A percentile compares a stretch with the other conserved stretches of the same genome.
These are phyloP conservation scores for Anagrus nilaparvatae DNA, from an alignment of 1,140 invertebrate species.

Conservation along the genomic window DNA sequence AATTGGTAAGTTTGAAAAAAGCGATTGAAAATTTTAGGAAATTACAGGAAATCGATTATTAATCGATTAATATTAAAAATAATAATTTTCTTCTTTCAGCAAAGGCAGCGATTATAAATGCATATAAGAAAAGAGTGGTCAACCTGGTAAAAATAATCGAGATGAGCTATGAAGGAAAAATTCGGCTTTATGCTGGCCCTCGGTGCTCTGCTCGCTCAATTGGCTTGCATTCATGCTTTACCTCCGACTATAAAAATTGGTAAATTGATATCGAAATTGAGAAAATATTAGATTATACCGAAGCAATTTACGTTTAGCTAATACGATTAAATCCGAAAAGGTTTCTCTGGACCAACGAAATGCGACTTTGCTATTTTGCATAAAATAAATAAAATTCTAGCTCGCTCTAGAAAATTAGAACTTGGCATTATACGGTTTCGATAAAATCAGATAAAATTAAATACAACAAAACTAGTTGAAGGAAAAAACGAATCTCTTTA, in stretches of 20 bases:
- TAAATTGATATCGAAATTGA: too few relatives aligned
- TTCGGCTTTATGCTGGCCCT: conserved; percentile 40
- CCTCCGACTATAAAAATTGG: conserved; percentile 41
- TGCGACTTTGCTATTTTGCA: too few relatives aligned
- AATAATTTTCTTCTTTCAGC: conserved; percentile 17
- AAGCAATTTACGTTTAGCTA: too few relatives aligned
- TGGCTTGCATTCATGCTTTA: conserved; percentile 27
- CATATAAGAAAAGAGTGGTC: conserved; percentile 20
- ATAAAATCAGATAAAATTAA: too few relatives aligned
- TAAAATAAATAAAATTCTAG: too few relatives aligned
- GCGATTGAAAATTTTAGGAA: not conserved
- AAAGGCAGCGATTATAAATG: conserved; percentile 21
- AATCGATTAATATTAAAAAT: conserved; percentile 9
- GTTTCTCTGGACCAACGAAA: too few relatives aligned
- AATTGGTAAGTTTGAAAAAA: not conserved
- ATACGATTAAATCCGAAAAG: too few relatives aligned
- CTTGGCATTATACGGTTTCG: too few relatives aligned
- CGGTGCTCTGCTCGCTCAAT: conserved; percentile 31
- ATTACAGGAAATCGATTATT: conserved; percentile 8
- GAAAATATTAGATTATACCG: too few relatives aligned
- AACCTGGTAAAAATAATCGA: conserved; percentile 33
- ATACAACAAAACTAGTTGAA: too few relatives aligned
- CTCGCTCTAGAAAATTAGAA: too few relatives aligned
- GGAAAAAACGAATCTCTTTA: too few relatives aligned
- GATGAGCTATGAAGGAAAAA: conserved; percentile 42